A percentile compares a stretch with the other conserved stretches of the same genome.
Evolutionary conservation across 2,113 vertebrate species (phyloP).

Genomic region (Mesoclemmys tuberculata): DNA sequence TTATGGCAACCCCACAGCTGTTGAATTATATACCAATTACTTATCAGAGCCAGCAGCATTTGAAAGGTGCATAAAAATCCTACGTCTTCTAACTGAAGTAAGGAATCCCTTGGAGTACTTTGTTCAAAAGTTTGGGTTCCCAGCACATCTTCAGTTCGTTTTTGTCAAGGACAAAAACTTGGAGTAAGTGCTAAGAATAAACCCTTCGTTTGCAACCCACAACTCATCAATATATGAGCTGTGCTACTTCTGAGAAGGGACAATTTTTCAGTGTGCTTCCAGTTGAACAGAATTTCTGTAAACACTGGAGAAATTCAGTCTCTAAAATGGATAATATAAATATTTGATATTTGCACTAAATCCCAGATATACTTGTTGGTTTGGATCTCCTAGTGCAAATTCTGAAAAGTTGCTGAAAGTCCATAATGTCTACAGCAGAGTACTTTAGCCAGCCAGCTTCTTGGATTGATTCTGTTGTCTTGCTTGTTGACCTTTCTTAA

Average conservation of each 20-base stretch:
- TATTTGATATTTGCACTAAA: rapidly evolving
- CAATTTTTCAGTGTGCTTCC: not conserved
- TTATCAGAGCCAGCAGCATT: not conserved
- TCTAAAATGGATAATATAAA: not conserved
- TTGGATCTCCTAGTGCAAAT: not conserved
- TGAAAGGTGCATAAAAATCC: not conserved
- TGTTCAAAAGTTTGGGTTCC: not conserved
- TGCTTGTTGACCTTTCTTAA: not conserved
- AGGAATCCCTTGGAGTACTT: not conserved
- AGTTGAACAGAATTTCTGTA: not conserved
- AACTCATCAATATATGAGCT: constrained; percentile 57
- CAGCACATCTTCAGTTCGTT: constrained; percentile 74
- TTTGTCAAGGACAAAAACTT: constrained; percentile 48
- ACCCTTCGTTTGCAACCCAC: constrained; percentile 78
- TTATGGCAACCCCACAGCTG: too few species aligned
- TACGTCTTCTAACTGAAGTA: not conserved
- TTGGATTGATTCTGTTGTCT: not conserved
- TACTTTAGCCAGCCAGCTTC: not conserved
- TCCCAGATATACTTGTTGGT: not conserved
- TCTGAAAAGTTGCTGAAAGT: not conserved
- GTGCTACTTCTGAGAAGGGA: constrained; percentile 77
- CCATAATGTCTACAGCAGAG: not conserved
- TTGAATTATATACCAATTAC: not conserved
- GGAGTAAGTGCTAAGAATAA: constrained; percentile 76
- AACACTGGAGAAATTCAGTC: not conserved